phyloP scores from a whole-genome alignment of 2,797 vertebrate genomes.

The Coilia nasus region DNA sequence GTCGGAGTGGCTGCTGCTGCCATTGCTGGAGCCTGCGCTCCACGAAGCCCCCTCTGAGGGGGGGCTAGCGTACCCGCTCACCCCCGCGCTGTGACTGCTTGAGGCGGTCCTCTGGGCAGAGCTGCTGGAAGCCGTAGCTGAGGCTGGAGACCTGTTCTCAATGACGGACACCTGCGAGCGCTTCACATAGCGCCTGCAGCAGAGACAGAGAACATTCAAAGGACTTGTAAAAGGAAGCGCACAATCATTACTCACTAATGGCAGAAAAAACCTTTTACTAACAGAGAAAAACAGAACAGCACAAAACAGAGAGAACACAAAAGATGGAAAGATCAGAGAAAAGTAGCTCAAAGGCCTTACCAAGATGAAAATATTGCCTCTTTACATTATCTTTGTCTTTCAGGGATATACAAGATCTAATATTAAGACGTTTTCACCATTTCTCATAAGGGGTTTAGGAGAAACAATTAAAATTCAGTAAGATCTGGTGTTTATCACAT shows the following conservation, averaged over 20 bases:
- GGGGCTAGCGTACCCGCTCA: conserved; percentile 66
- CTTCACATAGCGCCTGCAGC: conserved; percentile 87
- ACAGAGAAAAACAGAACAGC: not conserved
- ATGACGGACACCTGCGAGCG: conserved; percentile 72
- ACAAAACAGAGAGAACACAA: not conserved
- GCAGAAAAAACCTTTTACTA: too few relatives aligned
- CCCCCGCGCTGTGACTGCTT: conserved; percentile 59
- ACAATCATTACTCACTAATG: not conserved
- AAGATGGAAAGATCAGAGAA: too few relatives aligned
- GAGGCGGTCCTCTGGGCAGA: conserved; percentile 69
- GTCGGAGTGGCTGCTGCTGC: conserved; percentile 70
- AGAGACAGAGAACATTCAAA: conserved; percentile 15
- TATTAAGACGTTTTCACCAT: too few relatives aligned
- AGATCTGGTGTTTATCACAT: too few relatives aligned
- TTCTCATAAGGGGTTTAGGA: too few relatives aligned
- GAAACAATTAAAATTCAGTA: too few relatives aligned
- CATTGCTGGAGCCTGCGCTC: conserved; percentile 72
- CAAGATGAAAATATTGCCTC: too few relatives aligned
- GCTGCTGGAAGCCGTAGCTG: conserved; percentile 66
- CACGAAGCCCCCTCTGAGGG: conserved; percentile 73
- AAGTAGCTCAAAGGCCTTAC: not conserved
- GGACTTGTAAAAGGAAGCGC: not conserved
- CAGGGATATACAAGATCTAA: too few relatives aligned
- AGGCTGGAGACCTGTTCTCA: conserved; percentile 69
- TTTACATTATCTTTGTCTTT: too few relatives aligned